Evolutionary conservation across 2,888 invertebrate genomes (phyloP), one percentile per base, ranked within the genome.

Genomic region (Metopia argyrocephala): DNA sequence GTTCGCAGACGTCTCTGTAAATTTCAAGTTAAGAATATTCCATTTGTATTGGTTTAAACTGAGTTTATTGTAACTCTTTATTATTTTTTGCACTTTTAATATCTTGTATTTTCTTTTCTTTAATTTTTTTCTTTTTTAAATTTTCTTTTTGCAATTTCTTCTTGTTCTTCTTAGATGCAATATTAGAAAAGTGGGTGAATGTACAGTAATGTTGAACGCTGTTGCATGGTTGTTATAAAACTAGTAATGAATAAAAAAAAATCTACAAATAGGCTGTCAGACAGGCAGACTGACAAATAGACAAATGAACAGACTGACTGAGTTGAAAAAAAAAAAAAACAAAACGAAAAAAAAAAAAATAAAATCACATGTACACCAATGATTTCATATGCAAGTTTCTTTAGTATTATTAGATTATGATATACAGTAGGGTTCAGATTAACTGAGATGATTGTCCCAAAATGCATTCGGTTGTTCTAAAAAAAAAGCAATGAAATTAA

Each of bases 151-250:
- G 4, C 9, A 25, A 25, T 18, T 45, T 12, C 20, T 52, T 62
- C 48, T 68, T 18, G n/a, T 70, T 78, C 66, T 84, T 83, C 68
- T 75, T 66, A 79, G 76, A 62, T 78, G 69, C 71, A 75, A 50
- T 65, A 25, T 78, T 73, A 48, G 61, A 75, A 89, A 89, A 89
- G 89, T 89, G 89, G 89, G 89, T 89, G 89, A 89, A 89, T 89
- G 89, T 89, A 89, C 89, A 89, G 89, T 89, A 88, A 89, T 88
- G 86, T 89, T 89, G 85, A 86, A 68, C 64, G 62, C 59, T 21
- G 76, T 76, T 46, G 48, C 45, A 5, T 54, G 6, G 52, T 31
- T 21, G 38, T 56, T 62, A 70, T 74, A 46, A 78, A 81, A 81
- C 65, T 71, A 50, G 65, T 61, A 71, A 71, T 59, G 71, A 71